Base-by-base conservation (phyloP, 1,140 invertebrate species). In the Sycophila sp. region DNA sequence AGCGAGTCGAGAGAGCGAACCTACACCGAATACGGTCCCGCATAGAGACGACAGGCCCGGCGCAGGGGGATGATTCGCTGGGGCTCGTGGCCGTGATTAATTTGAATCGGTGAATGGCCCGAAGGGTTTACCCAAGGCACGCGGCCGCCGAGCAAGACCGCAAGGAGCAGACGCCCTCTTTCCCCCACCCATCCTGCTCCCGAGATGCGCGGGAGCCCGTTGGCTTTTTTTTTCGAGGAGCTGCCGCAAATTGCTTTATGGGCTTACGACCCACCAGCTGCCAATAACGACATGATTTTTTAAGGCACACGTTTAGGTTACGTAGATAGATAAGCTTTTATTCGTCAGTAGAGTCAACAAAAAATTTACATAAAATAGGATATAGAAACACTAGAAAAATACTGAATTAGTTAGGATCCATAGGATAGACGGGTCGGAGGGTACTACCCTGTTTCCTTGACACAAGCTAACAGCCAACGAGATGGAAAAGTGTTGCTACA, bases 51-150 rank as follows among this genome's bases (percentile, higher is more conserved):
- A 22, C 51, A n/a, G 13, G 1, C 24, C n/a, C 22, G 0, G 13
- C n/a, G 62, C 38, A 45, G 53, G 59, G 58, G 71, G 66, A 72
- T 66, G 53, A 60, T 72, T 74, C 59, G 74, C 56, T 69, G 55
- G 68, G 63, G 59, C 42, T 71, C 72, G 72, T 72, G 77, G 69
- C 78, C 80, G 83, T 86, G 84, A 86, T 86, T 86, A 85, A 86
- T 86, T 86, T 85, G 82, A 85, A 83, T 84, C 79, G 80, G 79
- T 82, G 83, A 86, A 85, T 84, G 76, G 83, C 77, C 81, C 68
- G 69, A 76, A 81, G 81, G 83, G 82, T 85, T 81, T 81, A 77
- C 76, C 72, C 75, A 80, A 79, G 79, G 74, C 77, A 79, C 75
- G 65, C 66, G 75, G 76, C 34, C 59, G 49, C 59, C 22, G 8